A percentile compares a stretch with the other conserved stretches of the same genome.
phyloP scores from a whole-genome alignment of 2,888 invertebrate species.

The Blastobasis lacticolella region DNA sequence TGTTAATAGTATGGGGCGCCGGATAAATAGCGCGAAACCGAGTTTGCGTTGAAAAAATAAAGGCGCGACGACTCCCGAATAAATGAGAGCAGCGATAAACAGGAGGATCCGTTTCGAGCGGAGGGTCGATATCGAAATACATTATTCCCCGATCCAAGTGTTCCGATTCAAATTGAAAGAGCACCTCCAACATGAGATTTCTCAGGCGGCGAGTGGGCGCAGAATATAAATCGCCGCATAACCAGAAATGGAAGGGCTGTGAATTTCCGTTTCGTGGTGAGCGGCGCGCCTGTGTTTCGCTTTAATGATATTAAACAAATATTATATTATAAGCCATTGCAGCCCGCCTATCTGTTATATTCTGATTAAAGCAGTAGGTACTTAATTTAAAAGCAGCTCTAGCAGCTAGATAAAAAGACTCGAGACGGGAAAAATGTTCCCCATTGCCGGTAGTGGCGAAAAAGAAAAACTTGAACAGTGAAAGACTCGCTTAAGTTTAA shows the following conservation, averaged over 20 bases:
- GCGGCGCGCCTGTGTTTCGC: slow-evolving; percentile 33
- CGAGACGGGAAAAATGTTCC: slow-evolving; percentile 2
- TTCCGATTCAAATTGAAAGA: slow-evolving; percentile 76
- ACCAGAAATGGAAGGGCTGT: slow-evolving; percentile 69
- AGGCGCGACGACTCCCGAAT: slow-evolving; percentile 71
- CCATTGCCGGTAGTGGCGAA: slow-evolving; percentile 18
- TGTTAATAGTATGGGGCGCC: slow-evolving; percentile 60
- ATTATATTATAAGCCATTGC: slow-evolving; percentile 17
- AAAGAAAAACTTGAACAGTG: slow-evolving; percentile 32
- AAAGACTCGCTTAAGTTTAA: slow-evolving; percentile 34
- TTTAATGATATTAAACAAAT: slow-evolving; percentile 30
- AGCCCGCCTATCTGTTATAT: slow-evolving; percentile 14
- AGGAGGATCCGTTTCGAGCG: slow-evolving; percentile 67
- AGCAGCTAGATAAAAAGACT: slow-evolving; percentile 1
- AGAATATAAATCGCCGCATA: slow-evolving; percentile 74
- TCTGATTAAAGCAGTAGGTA: slow-evolving; percentile 5
- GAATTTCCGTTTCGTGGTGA: slow-evolving; percentile 64
- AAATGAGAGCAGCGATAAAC: slow-evolving; percentile 73
- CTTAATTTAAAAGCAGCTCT: not conserved
- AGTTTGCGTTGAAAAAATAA: slow-evolving; percentile 70
- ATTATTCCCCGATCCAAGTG: slow-evolving; percentile 74
- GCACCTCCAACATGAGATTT: slow-evolving; percentile 74
- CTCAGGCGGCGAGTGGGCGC: slow-evolving; percentile 72
- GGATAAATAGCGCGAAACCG: slow-evolving; percentile 63
- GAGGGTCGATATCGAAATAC: slow-evolving; percentile 74